Evolutionary conservation across 1,140 invertebrate species (phyloP).

Genomic region (Rhyacophila brunnea): DNA sequence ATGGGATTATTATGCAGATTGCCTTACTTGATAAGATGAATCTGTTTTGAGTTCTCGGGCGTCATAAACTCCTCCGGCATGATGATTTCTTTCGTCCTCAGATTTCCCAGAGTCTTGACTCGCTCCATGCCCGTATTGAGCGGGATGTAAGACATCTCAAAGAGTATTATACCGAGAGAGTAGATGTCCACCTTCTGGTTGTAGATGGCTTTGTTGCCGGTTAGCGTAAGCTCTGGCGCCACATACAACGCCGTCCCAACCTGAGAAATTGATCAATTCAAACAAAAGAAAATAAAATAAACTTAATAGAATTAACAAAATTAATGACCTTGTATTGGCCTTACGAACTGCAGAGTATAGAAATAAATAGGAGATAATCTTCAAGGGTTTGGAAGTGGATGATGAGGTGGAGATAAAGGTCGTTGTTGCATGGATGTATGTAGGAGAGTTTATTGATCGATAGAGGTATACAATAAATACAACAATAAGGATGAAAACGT

Average conservation of each 20-base stretch:
- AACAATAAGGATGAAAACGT: too few relatives aligned
- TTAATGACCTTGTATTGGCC: too few relatives aligned
- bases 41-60: conserved; percentile 34
- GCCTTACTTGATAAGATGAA: conserved; percentile 39
- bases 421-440: too few relatives aligned
- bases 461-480: too few relatives aligned
- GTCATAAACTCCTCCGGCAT: conserved; percentile 54
- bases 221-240: conserved; percentile 80
- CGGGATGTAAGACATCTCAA: conserved; percentile 90
- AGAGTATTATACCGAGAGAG: conserved; percentile 83
- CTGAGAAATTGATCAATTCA: conserved; percentile 42
- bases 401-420: too few relatives aligned
- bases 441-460: too few relatives aligned
- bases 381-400: too few relatives aligned
- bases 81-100: conserved; percentile 66
- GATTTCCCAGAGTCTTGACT: conserved; percentile 68
- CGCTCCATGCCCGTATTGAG: conserved; percentile 87
- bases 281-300: too few relatives aligned
- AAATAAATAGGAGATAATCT: too few relatives aligned
- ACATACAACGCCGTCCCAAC: conserved; percentile 93
- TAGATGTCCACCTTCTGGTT: conserved; percentile 97
- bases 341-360: too few relatives aligned
- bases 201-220: conserved; percentile 68
- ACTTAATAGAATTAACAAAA: too few relatives aligned
- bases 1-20: too few relatives aligned